Evolutionary conservation across 2,797 vertebrate species (phyloP), one percentile per base, ranked within the genome.

Genomic region (Melanotaenia maccullochi): DNA sequence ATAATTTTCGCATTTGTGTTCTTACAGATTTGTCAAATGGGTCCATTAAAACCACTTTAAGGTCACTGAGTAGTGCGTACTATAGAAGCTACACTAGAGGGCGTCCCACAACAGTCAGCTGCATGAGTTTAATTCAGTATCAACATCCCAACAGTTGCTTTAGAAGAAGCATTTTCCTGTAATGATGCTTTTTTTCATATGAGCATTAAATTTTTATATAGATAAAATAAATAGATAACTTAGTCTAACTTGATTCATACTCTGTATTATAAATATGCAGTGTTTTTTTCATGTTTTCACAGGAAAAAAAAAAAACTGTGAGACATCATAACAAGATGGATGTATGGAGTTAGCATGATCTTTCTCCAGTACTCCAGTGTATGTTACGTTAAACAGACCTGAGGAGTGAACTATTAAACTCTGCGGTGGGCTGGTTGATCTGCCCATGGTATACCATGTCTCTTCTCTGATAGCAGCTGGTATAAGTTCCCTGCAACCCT

Each of bases 11-110:
- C 14, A 54, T 9, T 25, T 25, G 51, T 14, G 51, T 56, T 28
- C 5, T 32, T 3, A 56, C 20, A 49, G 7, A 49, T 22, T 49
- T 49, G 18, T 47, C 13, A 7, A 4, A 5, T 14, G 12, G 13
- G 5, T 25, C n/a, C 51, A 54, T 2, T 55, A 55, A 51, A 55
- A 55, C 25, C 54, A 56, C 14, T 4, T 32, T 6, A 7, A 16
- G 28, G 3, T 30, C 28, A 18, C 6, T 7, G 11, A 14, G 40
- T 28, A 54, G 25, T 28, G 25, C 18, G 12, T 62, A 5, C 35
- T 24, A 6, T 1, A 65, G 18, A 52, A 0, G 9, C 0, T 65
- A 68, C 85, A 68, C 75, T 59, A 75, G 85, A 71, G 65, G 76
- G 75, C 20, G 9, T 0, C 16, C 7, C 5, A 72, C 38, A 9